These are phyloP conservation scores for Dicrurus megarhynchus DNA, from an alignment of 2,113 vertebrate species.

Conservation along the genomic window DNA sequence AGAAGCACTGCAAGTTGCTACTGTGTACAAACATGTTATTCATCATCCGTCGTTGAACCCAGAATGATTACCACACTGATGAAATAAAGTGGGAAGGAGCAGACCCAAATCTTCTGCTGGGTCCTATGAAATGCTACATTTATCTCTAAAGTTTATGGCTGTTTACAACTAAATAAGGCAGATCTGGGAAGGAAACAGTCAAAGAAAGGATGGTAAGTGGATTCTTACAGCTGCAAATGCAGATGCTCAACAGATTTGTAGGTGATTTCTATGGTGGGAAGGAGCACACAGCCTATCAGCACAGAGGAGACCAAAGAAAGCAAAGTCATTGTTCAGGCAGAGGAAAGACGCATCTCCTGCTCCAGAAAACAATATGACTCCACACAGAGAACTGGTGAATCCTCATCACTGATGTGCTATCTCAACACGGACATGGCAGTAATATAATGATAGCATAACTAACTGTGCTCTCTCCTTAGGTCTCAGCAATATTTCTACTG, in stretches of 20 bases:
- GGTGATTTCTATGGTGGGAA: not conserved
- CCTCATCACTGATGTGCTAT: not conserved
- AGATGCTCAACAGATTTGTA: not conserved
- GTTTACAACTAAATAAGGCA: not conserved
- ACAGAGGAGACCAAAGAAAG: not conserved
- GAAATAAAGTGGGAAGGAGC: not conserved
- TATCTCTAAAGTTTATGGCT: not conserved
- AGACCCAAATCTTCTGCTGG: not conserved
- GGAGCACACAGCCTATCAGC: not conserved
- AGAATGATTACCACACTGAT: not conserved
- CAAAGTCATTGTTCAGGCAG: not conserved
- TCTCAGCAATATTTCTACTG: not conserved
- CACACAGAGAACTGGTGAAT: not conserved
- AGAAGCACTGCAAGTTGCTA: not conserved
- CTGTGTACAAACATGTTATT: not conserved
- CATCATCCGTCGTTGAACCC: not conserved
- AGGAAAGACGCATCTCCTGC: not conserved
- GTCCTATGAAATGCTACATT: fast-evolving
- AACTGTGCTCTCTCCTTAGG: not conserved
- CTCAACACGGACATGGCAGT: not conserved
- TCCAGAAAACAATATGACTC: not conserved
- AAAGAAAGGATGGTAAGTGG: not conserved
- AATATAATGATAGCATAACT: not conserved
- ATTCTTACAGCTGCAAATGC: not conserved
- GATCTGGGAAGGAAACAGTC: not conserved